Evolutionary conservation across 2,888 invertebrate genomes (phyloP).

Genomic region (Cosmia pyralina): DNA sequence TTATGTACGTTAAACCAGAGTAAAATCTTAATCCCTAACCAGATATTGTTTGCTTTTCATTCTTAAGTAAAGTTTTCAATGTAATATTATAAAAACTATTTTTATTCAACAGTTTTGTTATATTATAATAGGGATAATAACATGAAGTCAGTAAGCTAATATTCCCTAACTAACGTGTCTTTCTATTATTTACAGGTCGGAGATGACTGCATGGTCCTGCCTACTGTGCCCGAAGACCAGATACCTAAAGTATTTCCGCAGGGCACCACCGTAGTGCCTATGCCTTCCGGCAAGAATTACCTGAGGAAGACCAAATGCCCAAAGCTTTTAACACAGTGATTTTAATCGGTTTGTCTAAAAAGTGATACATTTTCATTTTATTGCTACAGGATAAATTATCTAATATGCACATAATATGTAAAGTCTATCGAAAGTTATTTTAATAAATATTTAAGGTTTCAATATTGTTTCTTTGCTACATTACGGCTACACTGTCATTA

Average conservation of each 20-base stretch:
- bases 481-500: background rate
- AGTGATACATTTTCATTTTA: slow-evolving; percentile 18
- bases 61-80: too few species aligned
- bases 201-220: slow-evolving; percentile 97
- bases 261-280: slow-evolving; percentile 91
- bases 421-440: slow-evolving; percentile 50
- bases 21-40: too few species aligned
- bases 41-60: too few species aligned
- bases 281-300: slow-evolving; percentile 97
- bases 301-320: slow-evolving; percentile 93
- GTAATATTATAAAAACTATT: too few species aligned
- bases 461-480: background rate
- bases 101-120: background rate
- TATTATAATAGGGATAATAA: background rate
- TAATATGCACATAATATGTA: slow-evolving; percentile 41
- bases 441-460: slow-evolving; percentile 37
- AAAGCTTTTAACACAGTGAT: slow-evolving; percentile 58
- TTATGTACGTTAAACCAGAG: too few species aligned
- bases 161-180: background rate
- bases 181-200: slow-evolving; percentile 91
- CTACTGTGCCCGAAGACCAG: slow-evolving; percentile 93
- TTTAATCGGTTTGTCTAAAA: slow-evolving; percentile 22
- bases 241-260: slow-evolving; percentile 93
- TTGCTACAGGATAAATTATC: slow-evolving; percentile 31
- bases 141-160: background rate